Base-by-base conservation (phyloP, 2,113 vertebrate species). In the Oncorhynchus gorbuscha region DNA sequence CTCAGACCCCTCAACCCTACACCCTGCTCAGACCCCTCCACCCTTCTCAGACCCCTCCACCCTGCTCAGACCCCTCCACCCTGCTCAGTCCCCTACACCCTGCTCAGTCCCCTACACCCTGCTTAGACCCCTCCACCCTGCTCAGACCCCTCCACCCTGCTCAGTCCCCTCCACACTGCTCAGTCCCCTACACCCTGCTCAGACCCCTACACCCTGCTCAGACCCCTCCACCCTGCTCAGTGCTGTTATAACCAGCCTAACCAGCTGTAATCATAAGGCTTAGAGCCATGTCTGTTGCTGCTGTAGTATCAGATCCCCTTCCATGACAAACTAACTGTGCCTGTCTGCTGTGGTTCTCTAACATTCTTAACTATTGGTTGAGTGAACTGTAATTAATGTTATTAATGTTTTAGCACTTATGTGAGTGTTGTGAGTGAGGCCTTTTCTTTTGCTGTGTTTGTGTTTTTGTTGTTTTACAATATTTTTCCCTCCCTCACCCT, bases 181-280 rank as follows among this genome's bases (percentile, higher is more conserved):
- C 24, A 24, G 24, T 1, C 24, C 24, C 1, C 24, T 24, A 24
- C 24, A 24, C 24, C 24, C 24, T 24, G 24, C 24, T 24, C 24
- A 30, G 28, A 30, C 28, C 28, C 28, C 28, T 30, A 30, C 30
- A 30, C 30, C 30, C 30, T 30, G 30, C 30, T 30, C 30, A 30
- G 30, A 30, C 30, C 30, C 30, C 30, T 30, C 4, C 30, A 30
- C 30, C 30, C 30, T 30, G 81, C 84, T 99, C 94, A 97, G 39
- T 45, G 39, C 9, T 1, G 9, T 45, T 45, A 11, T 11, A 45
- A 45, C 39, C 39, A 45, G 9, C 39, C 39, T 45, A 45, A 45
- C 39, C 9, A 45, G 39, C 11, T 45, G 39, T 45, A 45, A 45
- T 45, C 9, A 45, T 45, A 11, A 45, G 14, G 64, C 64, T 80